Base-by-base conservation (phyloP, 2,888 invertebrate genomes). In the Aporophyla nigra region DNA sequence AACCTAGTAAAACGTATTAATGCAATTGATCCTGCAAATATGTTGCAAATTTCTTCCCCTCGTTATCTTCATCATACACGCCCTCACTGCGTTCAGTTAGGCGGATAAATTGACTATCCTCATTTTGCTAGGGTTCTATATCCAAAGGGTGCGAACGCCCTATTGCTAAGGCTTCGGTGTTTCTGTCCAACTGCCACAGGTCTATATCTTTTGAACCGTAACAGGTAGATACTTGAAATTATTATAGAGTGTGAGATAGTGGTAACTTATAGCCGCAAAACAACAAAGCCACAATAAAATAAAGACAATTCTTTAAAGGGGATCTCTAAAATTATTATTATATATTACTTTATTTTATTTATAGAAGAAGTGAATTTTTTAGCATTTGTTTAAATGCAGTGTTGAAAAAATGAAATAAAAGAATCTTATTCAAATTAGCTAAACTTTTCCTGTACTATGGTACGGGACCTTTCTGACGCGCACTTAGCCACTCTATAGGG, bases 21-120 rank as follows among this genome's bases (percentile, higher is more conserved):
- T 71, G 16, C 24, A 19, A 24, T 58, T 61, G 59, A 53, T 33
- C 19, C 16, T 9, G 46, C 10, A 61, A 75, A 61, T 59, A 14
- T 59, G 27, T 59, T 59, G n/a, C 27, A 40, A 54, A 62, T 46
- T 33, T 24, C 16, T 10, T 27, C 53, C 24, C 19, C 27, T 10
- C 24, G 61, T 62, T 78, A 76, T 76, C 78, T 27, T 16, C 61
- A 27, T 6, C 46, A 51, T 46, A 67, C 78, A 76, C 68, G 51
- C 61, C 53, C n/a, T 19, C 24, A 9, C 16, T 16, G 19, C 0
- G 49, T 65, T 51, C 40, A 58, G 43, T 74, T 33, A 58, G 24
- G 9, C 27, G 19, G 51, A 2, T 63, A n/a, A 27, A 63, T 63
- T n/a, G 19, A 12, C 21, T 46, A 49, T 56, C 16, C 6, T 19